phyloP scores from a whole-genome alignment of 2,888 invertebrate genomes.

The Ochropleura plecta region DNA sequence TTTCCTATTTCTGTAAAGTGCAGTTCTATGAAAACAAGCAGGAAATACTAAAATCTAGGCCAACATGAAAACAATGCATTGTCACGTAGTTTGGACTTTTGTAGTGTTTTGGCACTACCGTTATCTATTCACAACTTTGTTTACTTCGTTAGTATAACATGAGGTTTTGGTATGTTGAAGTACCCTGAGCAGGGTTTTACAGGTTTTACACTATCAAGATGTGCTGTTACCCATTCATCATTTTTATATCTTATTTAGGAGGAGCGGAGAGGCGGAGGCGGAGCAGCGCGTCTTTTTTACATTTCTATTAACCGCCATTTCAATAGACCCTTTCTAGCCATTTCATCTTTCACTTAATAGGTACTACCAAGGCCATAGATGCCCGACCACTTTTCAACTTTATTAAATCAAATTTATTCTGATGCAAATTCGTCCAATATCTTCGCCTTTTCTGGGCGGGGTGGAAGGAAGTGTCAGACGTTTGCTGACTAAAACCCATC shows the following conservation, averaged over 20 bases:
- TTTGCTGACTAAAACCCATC: too few relatives aligned
- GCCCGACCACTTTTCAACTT: too few relatives aligned
- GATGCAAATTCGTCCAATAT: too few relatives aligned
- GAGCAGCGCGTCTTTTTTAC: not conserved
- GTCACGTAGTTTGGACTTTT: constrained; percentile 44
- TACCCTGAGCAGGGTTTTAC: not conserved
- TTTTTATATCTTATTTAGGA: not conserved
- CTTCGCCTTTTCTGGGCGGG: not conserved
- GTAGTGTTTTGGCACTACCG: constrained; percentile 27
- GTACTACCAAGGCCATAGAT: too few relatives aligned
- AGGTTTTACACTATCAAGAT: not conserved
- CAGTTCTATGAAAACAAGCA: not conserved
- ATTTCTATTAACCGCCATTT: not conserved
- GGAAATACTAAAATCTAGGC: constrained; percentile 30
- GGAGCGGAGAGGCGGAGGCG: too few relatives aligned
- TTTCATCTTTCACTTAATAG: not conserved
- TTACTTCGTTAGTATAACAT: constrained; percentile 24
- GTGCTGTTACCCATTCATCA: not conserved
- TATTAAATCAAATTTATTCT: too few relatives aligned
- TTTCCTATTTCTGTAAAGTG: constrained; percentile 13
- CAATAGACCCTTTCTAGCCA: not conserved
- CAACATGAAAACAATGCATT: constrained; percentile 46
- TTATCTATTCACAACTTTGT: constrained; percentile 34
- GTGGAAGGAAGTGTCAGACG: too few relatives aligned
- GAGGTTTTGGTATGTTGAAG: constrained; percentile 14